These are phyloP conservation scores for Oreonectes daqikongensis DNA, from an alignment of 2,797 vertebrate species.

Conservation along the genomic window DNA sequence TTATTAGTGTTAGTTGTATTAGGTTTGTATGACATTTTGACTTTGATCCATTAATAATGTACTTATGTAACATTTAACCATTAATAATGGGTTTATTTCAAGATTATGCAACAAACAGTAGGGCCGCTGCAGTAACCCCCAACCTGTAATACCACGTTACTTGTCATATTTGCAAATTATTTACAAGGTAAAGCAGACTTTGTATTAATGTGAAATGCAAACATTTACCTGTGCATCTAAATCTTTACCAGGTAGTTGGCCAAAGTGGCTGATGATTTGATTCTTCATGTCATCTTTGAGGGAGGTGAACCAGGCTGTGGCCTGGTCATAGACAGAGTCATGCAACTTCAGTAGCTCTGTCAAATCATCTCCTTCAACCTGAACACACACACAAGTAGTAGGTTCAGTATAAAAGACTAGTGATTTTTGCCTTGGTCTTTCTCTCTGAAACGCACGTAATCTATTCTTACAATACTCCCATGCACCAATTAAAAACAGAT, in stretches of 20 bases:
- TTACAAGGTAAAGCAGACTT: too few relatives aligned
- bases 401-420: constrained; percentile 27
- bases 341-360: constrained; percentile 85
- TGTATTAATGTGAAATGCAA: neutral
- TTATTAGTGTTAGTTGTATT: neutral
- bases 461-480: neutral
- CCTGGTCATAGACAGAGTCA: constrained; percentile 89
- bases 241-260: constrained; percentile 87
- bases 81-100: too few relatives aligned
- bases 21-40: neutral
- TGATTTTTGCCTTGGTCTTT: constrained; percentile 6
- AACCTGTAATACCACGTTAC: too few relatives aligned
- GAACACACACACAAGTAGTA: constrained; percentile 20
- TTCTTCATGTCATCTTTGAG: constrained; percentile 91
- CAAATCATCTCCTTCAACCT: constrained; percentile 87
- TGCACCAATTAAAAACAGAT: neutral
- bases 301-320: constrained; percentile 89
- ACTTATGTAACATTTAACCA: too few relatives aligned
- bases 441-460: neutral
- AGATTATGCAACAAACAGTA: too few relatives aligned
- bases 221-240: constrained; percentile 83
- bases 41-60: neutral
- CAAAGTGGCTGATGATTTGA: constrained; percentile 93
- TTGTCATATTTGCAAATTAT: too few relatives aligned
- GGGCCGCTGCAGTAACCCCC: too few relatives aligned